Evolutionary conservation across 92 coral and sea anemone genomes (phyloP).

Genomic region (Zoanthus solanderi): DNA sequence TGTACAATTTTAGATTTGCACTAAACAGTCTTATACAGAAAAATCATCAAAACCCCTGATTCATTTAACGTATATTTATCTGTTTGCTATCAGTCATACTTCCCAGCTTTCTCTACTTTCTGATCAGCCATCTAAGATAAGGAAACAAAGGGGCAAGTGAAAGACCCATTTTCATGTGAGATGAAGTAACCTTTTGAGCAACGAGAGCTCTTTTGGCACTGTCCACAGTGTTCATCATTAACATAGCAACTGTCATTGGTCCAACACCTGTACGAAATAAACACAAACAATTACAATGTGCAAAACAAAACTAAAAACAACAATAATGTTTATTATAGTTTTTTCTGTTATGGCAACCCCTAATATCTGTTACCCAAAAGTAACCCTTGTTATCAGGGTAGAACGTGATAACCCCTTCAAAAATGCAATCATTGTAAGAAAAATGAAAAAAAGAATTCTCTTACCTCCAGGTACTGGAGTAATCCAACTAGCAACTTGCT

Average conservation of each 20-base stretch:
- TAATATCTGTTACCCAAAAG: no score
- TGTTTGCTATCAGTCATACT: not conserved
- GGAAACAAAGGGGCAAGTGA: constrained; percentile 90
- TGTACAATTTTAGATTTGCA: not conserved
- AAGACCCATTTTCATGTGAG: constrained; percentile 90
- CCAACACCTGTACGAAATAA: constrained; percentile 86
- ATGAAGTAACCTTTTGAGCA: constrained; percentile 91
- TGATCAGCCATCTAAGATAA: constrained; percentile 77
- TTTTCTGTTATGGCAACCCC: no score
- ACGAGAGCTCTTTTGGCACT: constrained; percentile 89
- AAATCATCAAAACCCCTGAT: not conserved
- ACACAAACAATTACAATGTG: not conserved
- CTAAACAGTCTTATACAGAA: not conserved
- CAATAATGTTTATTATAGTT: no score
- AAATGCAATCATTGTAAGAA: no score
- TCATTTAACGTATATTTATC: not conserved
- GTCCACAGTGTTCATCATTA: constrained; percentile 99
- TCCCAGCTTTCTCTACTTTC: constrained; percentile 48
- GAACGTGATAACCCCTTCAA: no score
- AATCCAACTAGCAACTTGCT: constrained; percentile 94
- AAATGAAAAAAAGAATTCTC: not conserved
- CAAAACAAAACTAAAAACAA: no score
- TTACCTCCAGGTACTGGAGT: constrained; percentile 99
- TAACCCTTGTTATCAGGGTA: no score
- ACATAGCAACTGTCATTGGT: constrained; percentile 99